These are phyloP conservation scores for Alligator mississippiensis DNA, from an alignment of 2,113 vertebrate species.

Conservation along the genomic window DNA sequence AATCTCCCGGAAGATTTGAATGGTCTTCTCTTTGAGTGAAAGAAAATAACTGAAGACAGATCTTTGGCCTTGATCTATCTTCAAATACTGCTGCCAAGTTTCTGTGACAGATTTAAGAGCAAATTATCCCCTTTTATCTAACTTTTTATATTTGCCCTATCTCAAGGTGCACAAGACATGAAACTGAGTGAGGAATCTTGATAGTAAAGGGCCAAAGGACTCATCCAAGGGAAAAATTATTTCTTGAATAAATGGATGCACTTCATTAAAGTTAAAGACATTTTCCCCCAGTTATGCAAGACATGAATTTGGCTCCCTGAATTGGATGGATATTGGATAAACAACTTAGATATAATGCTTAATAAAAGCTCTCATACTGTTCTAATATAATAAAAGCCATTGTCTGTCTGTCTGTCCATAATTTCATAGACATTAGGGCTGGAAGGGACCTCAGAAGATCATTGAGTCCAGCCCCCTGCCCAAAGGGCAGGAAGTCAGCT, in stretches of 20 bases:
- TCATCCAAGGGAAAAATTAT: background rate
- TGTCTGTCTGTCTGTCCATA: too few relatives aligned
- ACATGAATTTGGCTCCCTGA: background rate
- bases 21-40: slow-evolving; percentile 20
- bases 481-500: too few relatives aligned
- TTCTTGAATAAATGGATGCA: background rate
- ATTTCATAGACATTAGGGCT: too few relatives aligned
- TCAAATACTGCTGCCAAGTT: background rate
- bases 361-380: background rate
- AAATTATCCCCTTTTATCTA: background rate
- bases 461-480: too few relatives aligned
- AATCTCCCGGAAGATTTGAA: slow-evolving; percentile 60
- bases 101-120: background rate
- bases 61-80: background rate
- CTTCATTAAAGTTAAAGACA: background rate
- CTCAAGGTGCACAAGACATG: background rate
- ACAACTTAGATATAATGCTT: background rate
- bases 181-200: background rate
- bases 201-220: background rate
- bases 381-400: too few relatives aligned
- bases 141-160: background rate
- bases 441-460: too few relatives aligned
- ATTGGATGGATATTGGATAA: background rate
- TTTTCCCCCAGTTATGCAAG: background rate
- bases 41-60: background rate